Percentiles rank a stretch among this genome's conserved stretches.
phyloP scores from a whole-genome alignment of 2,113 vertebrate species.

The Elaphurus davidianus region DNA sequence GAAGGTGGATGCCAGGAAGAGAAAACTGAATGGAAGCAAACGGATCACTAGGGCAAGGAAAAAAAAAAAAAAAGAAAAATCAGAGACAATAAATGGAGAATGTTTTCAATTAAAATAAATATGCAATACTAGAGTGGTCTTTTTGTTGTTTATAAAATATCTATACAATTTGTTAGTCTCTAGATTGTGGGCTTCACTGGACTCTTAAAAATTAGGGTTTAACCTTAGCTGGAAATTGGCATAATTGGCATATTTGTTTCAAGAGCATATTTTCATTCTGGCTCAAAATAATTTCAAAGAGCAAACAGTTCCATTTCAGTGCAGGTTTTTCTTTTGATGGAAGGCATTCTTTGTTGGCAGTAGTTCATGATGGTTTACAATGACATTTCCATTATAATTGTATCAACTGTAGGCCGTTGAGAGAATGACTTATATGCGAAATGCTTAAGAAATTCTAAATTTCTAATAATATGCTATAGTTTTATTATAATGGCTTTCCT shows the following conservation, averaged over 20 bases:
- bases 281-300: conserved; percentile 46
- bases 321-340: not conserved
- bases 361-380: not conserved
- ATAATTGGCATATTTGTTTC: not conserved
- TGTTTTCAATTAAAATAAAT: conserved; percentile 23
- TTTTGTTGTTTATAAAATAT: conserved; percentile 25
- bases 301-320: not conserved
- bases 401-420: not conserved
- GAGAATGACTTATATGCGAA: not conserved
- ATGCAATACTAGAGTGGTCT: not conserved
- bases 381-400: conserved; percentile 3
- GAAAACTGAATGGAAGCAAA: not conserved
- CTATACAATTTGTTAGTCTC: not conserved
- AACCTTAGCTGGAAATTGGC: not conserved
- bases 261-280: not conserved
- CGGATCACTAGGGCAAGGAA: not conserved
- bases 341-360: not conserved
- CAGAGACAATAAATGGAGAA: not conserved
- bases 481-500: conserved; percentile 5
- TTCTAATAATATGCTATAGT: not conserved
- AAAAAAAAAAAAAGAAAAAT: not conserved
- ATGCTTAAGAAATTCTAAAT: conserved; percentile 43
- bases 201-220: not conserved
- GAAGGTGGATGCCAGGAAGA: not conserved
- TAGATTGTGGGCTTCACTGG: not conserved